Base-by-base conservation (phyloP, 2,113 vertebrate genomes). In the Ceyx cyanopectus region DNA sequence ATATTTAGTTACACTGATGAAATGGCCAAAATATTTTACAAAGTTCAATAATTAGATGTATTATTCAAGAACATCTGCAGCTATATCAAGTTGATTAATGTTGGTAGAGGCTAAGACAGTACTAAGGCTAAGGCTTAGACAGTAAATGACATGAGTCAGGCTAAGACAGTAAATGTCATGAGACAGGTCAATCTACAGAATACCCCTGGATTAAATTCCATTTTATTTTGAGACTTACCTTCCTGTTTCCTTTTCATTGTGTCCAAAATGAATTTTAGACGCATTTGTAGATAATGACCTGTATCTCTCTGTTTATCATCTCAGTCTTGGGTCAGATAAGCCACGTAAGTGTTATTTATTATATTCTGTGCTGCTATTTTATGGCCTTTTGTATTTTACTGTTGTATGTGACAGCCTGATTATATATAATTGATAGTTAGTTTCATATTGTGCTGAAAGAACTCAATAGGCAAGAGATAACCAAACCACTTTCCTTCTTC, bases 251-350 rank as follows among this genome's bases (percentile, higher is more conserved):
- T 90, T 63, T 73, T 90, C 70, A 40, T 40, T 87, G 68, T 80
- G 91, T 46, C 27, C 48, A 81, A 93, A 93, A 92, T 60, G n/a
- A 82, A 81, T 94, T 94, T 95, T 83, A 85, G 63, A 70, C 67
- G 26, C 30, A 54, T 77, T 94, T 95, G 81, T 34, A 95, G 90
- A 95, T 90, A 94, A 94, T 90, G 83, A 89, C 56, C 30, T 85
- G 23, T 87, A 93, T 88, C 61, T 74, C 60, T 68, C 37, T 54
- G 51, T 37, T 56, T 40, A 90, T 92, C 61, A 62, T 41, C 73
- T 72, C 41, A 30, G 19, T 51, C 74, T 67, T 80, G 30, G 73
- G 45, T 66, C 72, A 69, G 90, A 93, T 85, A 93, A 93, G 72
- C 41, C 10, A 8, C n/a, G 7, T 56, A 67, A 83, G 34, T 68